Conservation (phyloP, 1,140 invertebrate genomes). For the Saccostrea glomerata region DNA sequence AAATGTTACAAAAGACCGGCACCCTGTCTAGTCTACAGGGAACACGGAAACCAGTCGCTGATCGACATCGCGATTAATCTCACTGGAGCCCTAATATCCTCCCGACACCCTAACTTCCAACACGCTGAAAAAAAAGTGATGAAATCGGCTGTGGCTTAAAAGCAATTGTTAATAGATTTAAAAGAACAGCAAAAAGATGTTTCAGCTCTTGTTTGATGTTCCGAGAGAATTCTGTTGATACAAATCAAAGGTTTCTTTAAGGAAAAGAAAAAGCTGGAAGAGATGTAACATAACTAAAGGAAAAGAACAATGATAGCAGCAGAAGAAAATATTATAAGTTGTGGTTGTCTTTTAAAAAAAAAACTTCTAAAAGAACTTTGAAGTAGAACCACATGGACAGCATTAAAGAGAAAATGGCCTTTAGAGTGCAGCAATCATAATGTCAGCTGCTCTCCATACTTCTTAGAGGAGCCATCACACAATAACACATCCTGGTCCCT, state of each 20-base stretch:
- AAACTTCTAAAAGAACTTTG: conserved; percentile 29
- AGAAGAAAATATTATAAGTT: conserved; percentile 11
- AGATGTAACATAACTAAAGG: background rate
- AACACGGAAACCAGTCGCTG: background rate
- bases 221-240: background rate
- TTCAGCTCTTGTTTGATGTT: conserved; percentile 26
- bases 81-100: conserved; percentile 10
- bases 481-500: background rate
- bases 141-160: conserved; percentile 12
- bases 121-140: conserved; percentile 27
- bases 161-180: conserved; percentile 35
- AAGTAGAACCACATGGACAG: conserved; percentile 18
- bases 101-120: background rate
- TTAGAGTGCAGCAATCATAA: conserved; percentile 6
- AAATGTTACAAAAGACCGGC: conserved; percentile 2
- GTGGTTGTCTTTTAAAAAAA: conserved; percentile 1
- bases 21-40: background rate
- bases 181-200: conserved; percentile 36
- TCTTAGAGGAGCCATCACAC: background rate
- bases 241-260: background rate
- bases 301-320: conserved; percentile 21
- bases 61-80: conserved; percentile 6
- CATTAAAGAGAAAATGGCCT: conserved; percentile 18
- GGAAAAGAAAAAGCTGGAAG: background rate
- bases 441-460: conserved; percentile 27